Evolutionary conservation across 2,888 invertebrate species (phyloP).

Genomic region (Uloborus plumipes): DNA sequence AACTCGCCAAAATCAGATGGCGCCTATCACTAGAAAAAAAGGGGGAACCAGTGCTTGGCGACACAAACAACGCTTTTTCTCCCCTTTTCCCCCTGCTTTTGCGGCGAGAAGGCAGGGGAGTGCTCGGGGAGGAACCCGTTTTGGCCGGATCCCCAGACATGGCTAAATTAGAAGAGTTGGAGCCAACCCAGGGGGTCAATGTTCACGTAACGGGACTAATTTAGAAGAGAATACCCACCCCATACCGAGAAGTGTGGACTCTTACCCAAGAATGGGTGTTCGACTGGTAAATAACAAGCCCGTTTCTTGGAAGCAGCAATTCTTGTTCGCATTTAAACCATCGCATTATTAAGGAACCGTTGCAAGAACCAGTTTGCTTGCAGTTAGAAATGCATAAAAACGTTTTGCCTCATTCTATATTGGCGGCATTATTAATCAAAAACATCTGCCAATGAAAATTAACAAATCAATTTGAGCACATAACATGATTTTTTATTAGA

Average conservation of each 20-base stretch:
- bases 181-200: conserved; percentile 24
- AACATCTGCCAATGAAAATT: too few relatives aligned
- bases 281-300: background rate
- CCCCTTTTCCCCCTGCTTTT: background rate
- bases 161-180: conserved; percentile 37
- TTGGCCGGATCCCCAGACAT: conserved; percentile 17
- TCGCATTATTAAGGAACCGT: too few relatives aligned
- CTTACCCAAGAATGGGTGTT: conserved; percentile 5
- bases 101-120: conserved; percentile 1
- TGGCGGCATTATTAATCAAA: too few relatives aligned
- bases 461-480: too few relatives aligned
- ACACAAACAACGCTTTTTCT: background rate
- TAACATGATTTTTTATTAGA: too few relatives aligned
- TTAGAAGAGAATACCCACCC: conserved; percentile 28
- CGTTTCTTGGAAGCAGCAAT: background rate
- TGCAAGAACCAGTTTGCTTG: too few relatives aligned
- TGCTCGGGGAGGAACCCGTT: background rate
- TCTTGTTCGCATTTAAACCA: too few relatives aligned
- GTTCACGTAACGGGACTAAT: conserved; percentile 45
- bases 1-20: too few relatives aligned
- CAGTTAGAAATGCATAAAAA: too few relatives aligned
- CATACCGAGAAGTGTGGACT: background rate
- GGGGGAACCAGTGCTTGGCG: too few relatives aligned
- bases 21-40: too few relatives aligned
- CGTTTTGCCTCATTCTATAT: too few relatives aligned